Percentiles rank a stretch among this genome's conserved stretches.
These are phyloP conservation scores for Panzeria rudis DNA, from an alignment of 2,888 invertebrate genomes.

Conservation along the genomic window DNA sequence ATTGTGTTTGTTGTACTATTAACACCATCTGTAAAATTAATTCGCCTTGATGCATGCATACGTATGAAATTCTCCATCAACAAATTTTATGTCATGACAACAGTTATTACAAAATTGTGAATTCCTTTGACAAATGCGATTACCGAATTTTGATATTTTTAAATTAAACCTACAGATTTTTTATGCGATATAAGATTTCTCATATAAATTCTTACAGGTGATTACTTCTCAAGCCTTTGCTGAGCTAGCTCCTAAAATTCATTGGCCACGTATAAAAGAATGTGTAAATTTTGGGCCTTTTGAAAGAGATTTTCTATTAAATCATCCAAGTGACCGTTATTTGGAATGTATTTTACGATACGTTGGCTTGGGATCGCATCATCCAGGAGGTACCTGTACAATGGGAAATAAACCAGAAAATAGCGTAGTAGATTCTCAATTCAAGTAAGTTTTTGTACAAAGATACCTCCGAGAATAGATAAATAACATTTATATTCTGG, in stretches of 20 bases:
- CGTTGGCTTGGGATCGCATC: constrained; percentile 89
- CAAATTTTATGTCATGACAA: too few species aligned
- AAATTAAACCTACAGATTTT: too few species aligned
- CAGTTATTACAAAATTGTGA: too few species aligned
- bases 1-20: too few species aligned
- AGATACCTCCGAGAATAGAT: not conserved
- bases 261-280: constrained; percentile 87
- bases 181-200: not conserved
- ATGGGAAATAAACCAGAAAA: constrained; percentile 85
- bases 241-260: constrained; percentile 86
- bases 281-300: constrained; percentile 85
- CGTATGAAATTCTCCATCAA: too few species aligned
- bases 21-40: too few species aligned
- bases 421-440: constrained; percentile 88
- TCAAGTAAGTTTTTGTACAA: constrained; percentile 84
- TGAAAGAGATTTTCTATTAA: constrained; percentile 82
- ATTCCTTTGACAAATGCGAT: too few species aligned
- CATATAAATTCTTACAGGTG: constrained; percentile 64
- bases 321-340: constrained; percentile 84
- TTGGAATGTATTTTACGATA: constrained; percentile 87
- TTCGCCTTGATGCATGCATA: too few species aligned
- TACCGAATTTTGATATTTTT: too few species aligned
- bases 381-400: constrained; percentile 91
- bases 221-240: constrained; percentile 86
- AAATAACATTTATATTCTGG: not conserved